Conservation (phyloP, 2,113 vertebrate species). For the Rutilus rutilus region DNA sequence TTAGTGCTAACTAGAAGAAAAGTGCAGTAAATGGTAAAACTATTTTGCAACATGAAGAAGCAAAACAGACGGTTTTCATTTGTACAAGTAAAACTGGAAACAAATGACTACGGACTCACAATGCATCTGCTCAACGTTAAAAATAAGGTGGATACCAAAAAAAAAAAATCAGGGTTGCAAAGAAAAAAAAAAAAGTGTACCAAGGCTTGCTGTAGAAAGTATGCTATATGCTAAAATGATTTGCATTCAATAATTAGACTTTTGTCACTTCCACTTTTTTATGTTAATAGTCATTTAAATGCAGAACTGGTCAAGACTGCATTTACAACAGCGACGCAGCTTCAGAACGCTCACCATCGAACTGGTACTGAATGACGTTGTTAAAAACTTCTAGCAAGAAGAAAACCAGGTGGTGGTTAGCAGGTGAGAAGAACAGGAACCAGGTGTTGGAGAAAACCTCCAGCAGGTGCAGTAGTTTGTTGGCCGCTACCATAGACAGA, state of each 20-base stretch:
- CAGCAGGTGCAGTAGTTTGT: slow-evolving; percentile 94
- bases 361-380: slow-evolving; percentile 99
- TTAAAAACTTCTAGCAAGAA: slow-evolving; percentile 98
- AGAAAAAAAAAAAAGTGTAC: not conserved
- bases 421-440: slow-evolving; percentile 91
- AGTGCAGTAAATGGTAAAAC: too few species aligned
- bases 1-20: too few species aligned
- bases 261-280: not conserved
- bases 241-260: not conserved
- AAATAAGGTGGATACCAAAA: too few species aligned
- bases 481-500: slow-evolving; percentile 96
- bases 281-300: not conserved
- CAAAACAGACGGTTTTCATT: too few species aligned
- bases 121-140: too few species aligned
- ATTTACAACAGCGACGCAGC: not conserved
- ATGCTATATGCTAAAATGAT: not conserved
- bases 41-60: too few species aligned
- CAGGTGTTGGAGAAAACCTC: slow-evolving; percentile 96
- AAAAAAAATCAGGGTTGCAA: not conserved
- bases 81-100: too few species aligned
- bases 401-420: slow-evolving; percentile 97
- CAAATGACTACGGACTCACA: too few species aligned
- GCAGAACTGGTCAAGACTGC: not conserved
- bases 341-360: slow-evolving; percentile 84
- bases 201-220: not conserved